phyloP scores from a whole-genome alignment of 2,113 vertebrate species.

The Dicentrarchus labrax region DNA sequence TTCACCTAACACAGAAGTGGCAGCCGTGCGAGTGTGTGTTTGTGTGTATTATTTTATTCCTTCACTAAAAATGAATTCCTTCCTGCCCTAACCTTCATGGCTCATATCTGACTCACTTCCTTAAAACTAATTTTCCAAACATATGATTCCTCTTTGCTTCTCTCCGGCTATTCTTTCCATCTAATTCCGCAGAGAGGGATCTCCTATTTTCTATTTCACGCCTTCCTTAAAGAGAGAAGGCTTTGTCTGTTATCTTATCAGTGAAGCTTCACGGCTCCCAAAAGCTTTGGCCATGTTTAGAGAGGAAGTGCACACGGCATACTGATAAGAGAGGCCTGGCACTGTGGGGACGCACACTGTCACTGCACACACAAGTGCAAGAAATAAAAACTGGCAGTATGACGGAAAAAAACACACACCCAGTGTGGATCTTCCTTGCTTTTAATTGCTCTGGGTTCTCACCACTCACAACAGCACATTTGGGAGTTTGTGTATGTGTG shows the following conservation, averaged over 20 bases:
- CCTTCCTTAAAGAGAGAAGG: conserved; percentile 59
- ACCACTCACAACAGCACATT: conserved; percentile 42
- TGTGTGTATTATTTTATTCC: conserved; percentile 55
- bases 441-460: conserved; percentile 72
- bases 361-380: neutral
- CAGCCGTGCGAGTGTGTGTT: conserved; percentile 33
- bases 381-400: conserved; percentile 29
- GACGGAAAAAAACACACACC: neutral
- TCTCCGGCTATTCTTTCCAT: neutral
- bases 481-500: conserved; percentile 53
- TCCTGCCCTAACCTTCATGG: neutral
- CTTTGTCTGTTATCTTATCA: conserved; percentile 79
- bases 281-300: conserved; percentile 75
- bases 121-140: conserved; percentile 49
- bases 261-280: conserved; percentile 72
- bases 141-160: conserved; percentile 2
- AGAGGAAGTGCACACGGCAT: conserved; percentile 72
- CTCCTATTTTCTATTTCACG: conserved; percentile 61
- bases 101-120: conserved; percentile 10
- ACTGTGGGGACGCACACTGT: conserved; percentile 32
- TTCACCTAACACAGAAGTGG: conserved; percentile 68
- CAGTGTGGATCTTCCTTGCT: conserved; percentile 2
- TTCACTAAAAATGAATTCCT: conserved; percentile 6
- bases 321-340: conserved; percentile 69
- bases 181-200: conserved; percentile 42